Base-by-base conservation (phyloP, 2,888 invertebrate species). In the Thymelicus sylvestris region DNA sequence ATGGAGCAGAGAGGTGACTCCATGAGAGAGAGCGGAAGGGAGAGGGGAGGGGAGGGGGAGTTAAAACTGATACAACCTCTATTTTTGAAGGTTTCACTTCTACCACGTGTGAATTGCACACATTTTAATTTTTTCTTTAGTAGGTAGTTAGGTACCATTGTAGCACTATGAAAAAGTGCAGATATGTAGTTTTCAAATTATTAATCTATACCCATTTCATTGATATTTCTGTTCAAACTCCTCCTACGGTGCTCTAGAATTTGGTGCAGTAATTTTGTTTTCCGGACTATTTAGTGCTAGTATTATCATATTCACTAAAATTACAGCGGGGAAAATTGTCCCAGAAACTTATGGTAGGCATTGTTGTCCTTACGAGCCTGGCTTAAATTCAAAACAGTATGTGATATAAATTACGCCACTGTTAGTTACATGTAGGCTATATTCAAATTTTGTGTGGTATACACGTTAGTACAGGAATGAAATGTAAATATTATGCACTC, bases 361-460 rank as follows among this genome's bases (percentile, higher is more conserved):
- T 55, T 68, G 67, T 68, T 62, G 52, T 68, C 62, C 67, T 68
- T 68, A 52, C 67, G 41, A 55, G 44, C 50, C 63, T 55, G 67
- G 41, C 59, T 19, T 24, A 62, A 68, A 68, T 62, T 68, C 67
- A 52, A 68, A 52, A 39, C 41, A 55, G 66, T 66, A 55, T 55
- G 44, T 68, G 15, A 55, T 68, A 44, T 55, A 62, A 68, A 68
- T 68, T 44, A 62, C 62, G 55, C 39, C 52, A 19, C 13, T 12
- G 44, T 41, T 50, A 62, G 61, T 12, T 47, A 68, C 57, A 57
- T 68, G 62, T 68, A 68, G 55, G 57, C 63, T 63, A 63, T 68
- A 68, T 63, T 68, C 52, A 68, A 68, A 68, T 63, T 60, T 63
- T 63, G 62, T 52, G 15, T 19, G 6, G 24, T 68, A n/a, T 44